A percentile compares a stretch with the other conserved stretches of the same genome.
phyloP scores from a whole-genome alignment of 2,797 vertebrate genomes.

The Knipowitschia caucasica region DNA sequence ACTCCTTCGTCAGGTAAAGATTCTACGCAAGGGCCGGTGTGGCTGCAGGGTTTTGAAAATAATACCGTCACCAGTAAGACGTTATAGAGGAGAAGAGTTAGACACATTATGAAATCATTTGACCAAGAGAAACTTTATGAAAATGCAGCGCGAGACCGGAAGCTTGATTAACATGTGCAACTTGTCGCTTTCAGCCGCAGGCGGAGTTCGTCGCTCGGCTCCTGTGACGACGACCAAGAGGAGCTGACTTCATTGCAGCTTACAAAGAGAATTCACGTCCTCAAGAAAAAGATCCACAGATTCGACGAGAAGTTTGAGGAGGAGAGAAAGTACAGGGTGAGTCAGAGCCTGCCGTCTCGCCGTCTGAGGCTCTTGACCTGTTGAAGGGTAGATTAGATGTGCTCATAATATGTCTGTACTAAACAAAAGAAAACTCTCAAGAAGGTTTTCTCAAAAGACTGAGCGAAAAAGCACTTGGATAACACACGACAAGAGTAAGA shows the following conservation, averaged over 20 bases:
- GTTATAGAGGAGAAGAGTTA: too few species aligned
- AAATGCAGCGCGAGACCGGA: too few species aligned
- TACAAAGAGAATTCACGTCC: slow-evolving; percentile 89
- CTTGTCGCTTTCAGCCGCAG: slow-evolving; percentile 74
- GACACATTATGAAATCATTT: too few species aligned
- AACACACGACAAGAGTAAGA: neutral
- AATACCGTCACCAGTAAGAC: too few species aligned
- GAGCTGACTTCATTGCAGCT: slow-evolving; percentile 90
- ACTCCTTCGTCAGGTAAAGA: slow-evolving; percentile 90
- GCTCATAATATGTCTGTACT: too few species aligned
- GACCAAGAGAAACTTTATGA: too few species aligned
- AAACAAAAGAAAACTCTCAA: too few species aligned
- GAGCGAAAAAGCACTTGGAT: neutral
- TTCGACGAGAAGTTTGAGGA: slow-evolving; percentile 96
- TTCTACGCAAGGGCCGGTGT: too few species aligned
- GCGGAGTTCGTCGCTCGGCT: slow-evolving; percentile 91
- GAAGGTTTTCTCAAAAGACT: too few species aligned
- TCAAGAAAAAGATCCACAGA: slow-evolving; percentile 95
- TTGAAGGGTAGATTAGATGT: slow-evolving; percentile 4
- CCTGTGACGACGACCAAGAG: slow-evolving; percentile 85
- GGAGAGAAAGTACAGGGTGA: slow-evolving; percentile 91
- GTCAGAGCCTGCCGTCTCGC: slow-evolving; percentile 28
- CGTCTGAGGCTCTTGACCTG: neutral
- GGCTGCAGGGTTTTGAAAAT: too few species aligned
- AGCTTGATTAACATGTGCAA: neutral